Percentiles rank a stretch among this genome's conserved stretches.
phyloP scores from a whole-genome alignment of 2,888 invertebrate genomes.

The Watsonalla binaria region DNA sequence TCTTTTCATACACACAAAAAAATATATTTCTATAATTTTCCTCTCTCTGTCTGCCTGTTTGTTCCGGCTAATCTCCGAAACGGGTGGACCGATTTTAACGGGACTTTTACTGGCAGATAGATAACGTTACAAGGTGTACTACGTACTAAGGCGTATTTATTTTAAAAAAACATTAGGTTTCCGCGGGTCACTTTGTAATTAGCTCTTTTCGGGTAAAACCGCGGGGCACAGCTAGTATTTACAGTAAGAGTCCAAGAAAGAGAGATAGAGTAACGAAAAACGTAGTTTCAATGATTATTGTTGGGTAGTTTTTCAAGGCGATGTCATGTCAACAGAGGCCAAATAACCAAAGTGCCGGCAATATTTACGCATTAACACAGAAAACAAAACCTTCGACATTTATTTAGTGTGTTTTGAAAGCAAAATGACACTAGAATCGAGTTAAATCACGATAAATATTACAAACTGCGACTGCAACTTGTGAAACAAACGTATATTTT shows the following conservation, averaged over 20 bases:
- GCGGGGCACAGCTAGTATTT: not conserved
- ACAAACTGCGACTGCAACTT: constrained; percentile 3
- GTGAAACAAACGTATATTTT: not conserved
- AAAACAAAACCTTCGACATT: not conserved
- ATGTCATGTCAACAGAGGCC: constrained; percentile 43
- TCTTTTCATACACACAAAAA: too few species aligned
- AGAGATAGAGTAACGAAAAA: not conserved
- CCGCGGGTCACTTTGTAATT: too few species aligned
- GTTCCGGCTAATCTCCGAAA: too few species aligned
- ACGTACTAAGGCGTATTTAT: too few species aligned
- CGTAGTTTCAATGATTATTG: constrained; percentile 12
- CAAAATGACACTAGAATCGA: too few species aligned
- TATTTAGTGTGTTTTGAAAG: not conserved
- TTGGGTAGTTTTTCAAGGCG: constrained; percentile 40
- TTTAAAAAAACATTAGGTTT: too few species aligned
- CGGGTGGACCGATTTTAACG: too few species aligned
- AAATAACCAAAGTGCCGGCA: constrained; percentile 67
- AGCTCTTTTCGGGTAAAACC: too few species aligned
- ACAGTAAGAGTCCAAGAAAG: not conserved
- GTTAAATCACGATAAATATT: constrained; percentile 6
- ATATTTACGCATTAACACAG: constrained; percentile 10
- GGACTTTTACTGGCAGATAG: too few species aligned
- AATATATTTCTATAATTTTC: too few species aligned
- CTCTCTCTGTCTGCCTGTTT: too few species aligned
- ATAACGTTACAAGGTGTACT: too few species aligned